phyloP scores from a whole-genome alignment of 2,113 vertebrate species.

The Scopus umbretta region DNA sequence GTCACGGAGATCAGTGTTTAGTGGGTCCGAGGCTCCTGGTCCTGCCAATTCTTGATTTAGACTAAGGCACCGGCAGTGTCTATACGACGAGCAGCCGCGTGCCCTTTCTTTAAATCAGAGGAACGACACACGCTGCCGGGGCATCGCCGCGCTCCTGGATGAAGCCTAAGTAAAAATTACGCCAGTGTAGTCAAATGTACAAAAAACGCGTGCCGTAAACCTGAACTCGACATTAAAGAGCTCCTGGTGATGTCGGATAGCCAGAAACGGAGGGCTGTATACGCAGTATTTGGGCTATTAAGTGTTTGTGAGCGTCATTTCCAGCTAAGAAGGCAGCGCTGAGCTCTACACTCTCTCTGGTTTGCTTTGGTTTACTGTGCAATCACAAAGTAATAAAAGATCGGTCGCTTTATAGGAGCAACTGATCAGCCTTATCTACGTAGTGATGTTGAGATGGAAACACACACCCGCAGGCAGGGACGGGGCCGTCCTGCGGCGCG shows the following conservation, averaged over 20 bases:
- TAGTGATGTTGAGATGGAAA: not conserved
- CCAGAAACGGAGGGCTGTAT: not conserved
- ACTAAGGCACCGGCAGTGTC: not conserved
- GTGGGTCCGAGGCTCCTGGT: not conserved
- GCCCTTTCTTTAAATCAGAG: not conserved
- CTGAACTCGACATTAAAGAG: not conserved
- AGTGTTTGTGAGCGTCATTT: not conserved
- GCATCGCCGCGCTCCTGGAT: not conserved
- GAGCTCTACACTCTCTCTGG: not conserved
- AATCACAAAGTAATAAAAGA: not conserved
- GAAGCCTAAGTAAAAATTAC: not conserved
- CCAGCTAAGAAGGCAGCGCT: not conserved
- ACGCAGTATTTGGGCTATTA: not conserved
- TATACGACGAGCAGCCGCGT: not conserved
- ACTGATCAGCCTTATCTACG: not conserved
- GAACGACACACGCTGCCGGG: rapidly evolving
- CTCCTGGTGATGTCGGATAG: not conserved
- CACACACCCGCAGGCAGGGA: rapidly evolving
- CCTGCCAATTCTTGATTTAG: not conserved
- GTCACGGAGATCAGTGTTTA: not conserved
- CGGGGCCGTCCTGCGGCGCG: rapidly evolving
- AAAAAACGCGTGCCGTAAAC: not conserved
- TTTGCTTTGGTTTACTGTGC: not conserved
- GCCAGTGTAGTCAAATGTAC: not conserved
- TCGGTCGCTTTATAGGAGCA: not conserved